phyloP scores from a whole-genome alignment of 2,113 vertebrate species.

The Neofelis nebulosa region DNA sequence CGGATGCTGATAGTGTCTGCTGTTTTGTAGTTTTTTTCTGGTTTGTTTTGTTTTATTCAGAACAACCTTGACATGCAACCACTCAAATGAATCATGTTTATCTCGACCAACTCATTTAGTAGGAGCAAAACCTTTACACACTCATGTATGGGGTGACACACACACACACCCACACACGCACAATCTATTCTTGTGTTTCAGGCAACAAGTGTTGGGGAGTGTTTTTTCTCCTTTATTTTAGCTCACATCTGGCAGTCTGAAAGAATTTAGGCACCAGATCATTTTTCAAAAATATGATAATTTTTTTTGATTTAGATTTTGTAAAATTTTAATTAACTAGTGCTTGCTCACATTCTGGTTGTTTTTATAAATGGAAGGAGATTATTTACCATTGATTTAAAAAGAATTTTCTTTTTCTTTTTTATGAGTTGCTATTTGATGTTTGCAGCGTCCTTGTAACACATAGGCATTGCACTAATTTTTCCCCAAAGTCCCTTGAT shows the following conservation, averaged over 20 bases:
- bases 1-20: background rate
- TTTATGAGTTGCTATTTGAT: background rate
- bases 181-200: background rate
- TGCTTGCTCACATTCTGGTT: conserved; percentile 6
- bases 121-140: background rate
- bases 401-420: background rate
- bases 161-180: background rate
- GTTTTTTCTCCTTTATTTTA: background rate
- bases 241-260: background rate
- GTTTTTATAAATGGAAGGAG: conserved; percentile 21
- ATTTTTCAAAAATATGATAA: background rate
- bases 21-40: background rate
- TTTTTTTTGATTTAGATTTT: background rate
- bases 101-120: background rate
- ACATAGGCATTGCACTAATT: background rate
- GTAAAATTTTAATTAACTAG: background rate
- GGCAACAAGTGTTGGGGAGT: background rate
- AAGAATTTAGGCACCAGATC: background rate
- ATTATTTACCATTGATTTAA: background rate
- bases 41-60: background rate
- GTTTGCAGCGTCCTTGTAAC: background rate
- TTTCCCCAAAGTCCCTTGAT: background rate
- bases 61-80: background rate
- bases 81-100: background rate
- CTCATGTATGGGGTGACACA: background rate